Evolutionary conservation across 2,113 vertebrate genomes (phyloP).

Genomic region (Apeltes quadracus): DNA sequence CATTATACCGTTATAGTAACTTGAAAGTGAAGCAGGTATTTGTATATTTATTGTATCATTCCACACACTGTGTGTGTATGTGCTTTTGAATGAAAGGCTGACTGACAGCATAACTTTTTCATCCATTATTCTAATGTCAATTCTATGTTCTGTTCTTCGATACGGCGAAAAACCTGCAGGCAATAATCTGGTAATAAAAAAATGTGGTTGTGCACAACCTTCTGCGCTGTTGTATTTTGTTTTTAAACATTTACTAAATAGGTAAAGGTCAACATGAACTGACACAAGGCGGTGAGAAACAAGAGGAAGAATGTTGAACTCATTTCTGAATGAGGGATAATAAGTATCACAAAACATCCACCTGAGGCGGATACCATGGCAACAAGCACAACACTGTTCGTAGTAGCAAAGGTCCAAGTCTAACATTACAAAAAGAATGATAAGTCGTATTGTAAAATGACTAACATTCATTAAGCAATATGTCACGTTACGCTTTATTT

Average conservation of each 20-base stretch:
- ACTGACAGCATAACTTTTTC: slow-evolving; percentile 18
- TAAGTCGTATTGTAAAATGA: no score
- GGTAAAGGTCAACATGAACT: not conserved
- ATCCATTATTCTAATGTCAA: slow-evolving; percentile 13
- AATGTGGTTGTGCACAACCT: slow-evolving; percentile 15
- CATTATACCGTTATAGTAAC: slow-evolving; percentile 35
- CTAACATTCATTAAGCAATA: no score
- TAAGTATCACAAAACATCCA: no score
- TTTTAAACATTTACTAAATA: not conserved
- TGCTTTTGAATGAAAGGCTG: slow-evolving; percentile 10
- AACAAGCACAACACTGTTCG: no score
- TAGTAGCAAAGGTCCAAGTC: no score
- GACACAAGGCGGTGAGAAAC: not conserved
- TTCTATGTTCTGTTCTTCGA: slow-evolving; percentile 44
- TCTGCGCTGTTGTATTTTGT: not conserved
- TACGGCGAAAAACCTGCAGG: slow-evolving; percentile 54
- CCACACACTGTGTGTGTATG: slow-evolving; percentile 62
- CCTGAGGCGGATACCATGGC: no score
- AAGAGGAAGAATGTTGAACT: not conserved
- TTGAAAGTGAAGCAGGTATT: slow-evolving; percentile 24
- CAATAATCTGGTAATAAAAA: slow-evolving; percentile 64
- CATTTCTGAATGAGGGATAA: no score
- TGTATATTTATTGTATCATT: slow-evolving; percentile 65
- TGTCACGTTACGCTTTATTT: no score
- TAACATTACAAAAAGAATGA: no score